Percentiles rank a stretch among this genome's conserved stretches.
These are phyloP conservation scores for Pseudomyrmex sp. DNA, from an alignment of 1,140 invertebrate species.

Conservation along the genomic window DNA sequence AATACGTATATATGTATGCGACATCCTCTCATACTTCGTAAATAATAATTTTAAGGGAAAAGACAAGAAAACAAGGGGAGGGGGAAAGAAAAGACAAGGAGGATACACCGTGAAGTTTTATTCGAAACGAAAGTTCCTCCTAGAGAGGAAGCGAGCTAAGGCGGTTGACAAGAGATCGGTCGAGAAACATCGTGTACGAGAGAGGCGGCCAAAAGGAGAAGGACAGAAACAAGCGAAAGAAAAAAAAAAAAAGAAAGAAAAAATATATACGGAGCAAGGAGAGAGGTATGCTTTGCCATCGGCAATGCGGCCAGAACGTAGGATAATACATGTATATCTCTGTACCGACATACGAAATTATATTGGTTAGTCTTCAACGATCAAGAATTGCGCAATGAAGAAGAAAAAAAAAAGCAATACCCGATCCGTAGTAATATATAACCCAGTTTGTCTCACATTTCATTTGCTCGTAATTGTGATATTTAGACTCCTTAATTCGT, in stretches of 20 bases:
- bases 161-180: conserved; percentile 62
- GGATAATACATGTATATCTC: conserved; percentile 38
- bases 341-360: conserved; percentile 26
- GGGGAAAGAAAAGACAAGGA: conserved; percentile 38
- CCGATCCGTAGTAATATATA: conserved; percentile 3
- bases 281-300: conserved; percentile 21
- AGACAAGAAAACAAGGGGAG: conserved; percentile 50
- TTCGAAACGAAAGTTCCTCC: conserved; percentile 58
- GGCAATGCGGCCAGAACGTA: conserved; percentile 54
- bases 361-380: conserved; percentile 56
- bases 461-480: not conserved
- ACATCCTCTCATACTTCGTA: not conserved
- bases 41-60: conserved; percentile 47
- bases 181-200: conserved; percentile 51
- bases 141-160: conserved; percentile 28
- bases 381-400: conserved; percentile 12
- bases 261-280: conserved; percentile 12
- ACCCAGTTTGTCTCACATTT: not conserved
- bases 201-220: conserved; percentile 35
- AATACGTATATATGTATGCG: too few species aligned
- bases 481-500: not conserved
- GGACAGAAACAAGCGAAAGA: conserved; percentile 47
- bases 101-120: conserved; percentile 52
- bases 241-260: conserved; percentile 49
- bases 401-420: conserved; percentile 11